These are phyloP conservation scores for Arctopsyche grandis DNA, from an alignment of 1,140 invertebrate species.

Conservation along the genomic window DNA sequence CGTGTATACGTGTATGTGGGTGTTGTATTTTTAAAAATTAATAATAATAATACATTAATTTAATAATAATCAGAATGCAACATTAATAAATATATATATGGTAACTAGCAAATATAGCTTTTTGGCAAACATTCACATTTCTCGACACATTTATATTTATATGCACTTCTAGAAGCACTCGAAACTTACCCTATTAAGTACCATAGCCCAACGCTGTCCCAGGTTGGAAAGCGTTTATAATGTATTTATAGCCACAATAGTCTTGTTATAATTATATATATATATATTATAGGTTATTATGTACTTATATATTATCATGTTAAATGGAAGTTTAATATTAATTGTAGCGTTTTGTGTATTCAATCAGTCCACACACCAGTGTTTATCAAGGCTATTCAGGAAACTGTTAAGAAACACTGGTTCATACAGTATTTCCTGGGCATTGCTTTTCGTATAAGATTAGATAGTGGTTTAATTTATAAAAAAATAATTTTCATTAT, in stretches of 20 bases:
- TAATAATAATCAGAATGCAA: conserved; percentile 10
- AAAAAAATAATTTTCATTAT: no score
- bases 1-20: conserved; percentile 3
- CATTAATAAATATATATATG: conserved; percentile 27
- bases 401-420: no score
- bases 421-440: no score
- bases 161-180: conserved; percentile 54
- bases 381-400: no score
- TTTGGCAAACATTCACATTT: conserved; percentile 50
- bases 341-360: no score
- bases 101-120: conserved; percentile 29
- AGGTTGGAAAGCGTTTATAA: conserved; percentile 54
- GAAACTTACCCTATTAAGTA: conserved; percentile 54
- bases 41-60: neutral
- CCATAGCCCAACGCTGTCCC: conserved; percentile 55
- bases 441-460: no score
- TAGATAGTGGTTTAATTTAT: no score
- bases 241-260: conserved; percentile 53
- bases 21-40: neutral
- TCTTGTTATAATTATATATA: conserved; percentile 18
- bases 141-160: conserved; percentile 47
- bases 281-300: no score
- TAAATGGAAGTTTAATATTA: no score
- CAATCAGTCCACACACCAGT: no score
- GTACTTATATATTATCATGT: no score